A percentile compares a stretch with the other conserved stretches of the same genome.
Conservation (phyloP, 2,113 vertebrate species). For the Misgurnus mizolepis region DNA sequence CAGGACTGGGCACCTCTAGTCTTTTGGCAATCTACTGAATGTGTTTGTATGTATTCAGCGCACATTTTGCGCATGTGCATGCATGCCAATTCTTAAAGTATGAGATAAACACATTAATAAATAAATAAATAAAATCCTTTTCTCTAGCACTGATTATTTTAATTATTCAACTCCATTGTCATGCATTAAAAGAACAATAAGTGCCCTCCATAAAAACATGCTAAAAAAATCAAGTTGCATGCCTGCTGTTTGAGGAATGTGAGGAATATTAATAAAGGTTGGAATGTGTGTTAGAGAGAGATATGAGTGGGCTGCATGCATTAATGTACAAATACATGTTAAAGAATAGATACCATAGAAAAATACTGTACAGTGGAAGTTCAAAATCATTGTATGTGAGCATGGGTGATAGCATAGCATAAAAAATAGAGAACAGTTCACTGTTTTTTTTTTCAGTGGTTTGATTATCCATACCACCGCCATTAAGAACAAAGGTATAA, state of each 20-base stretch:
- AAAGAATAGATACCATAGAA: slow-evolving; percentile 13
- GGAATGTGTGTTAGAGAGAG: slow-evolving; percentile 15
- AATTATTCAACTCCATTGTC: slow-evolving; percentile 37
- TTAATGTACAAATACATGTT: slow-evolving; percentile 2
- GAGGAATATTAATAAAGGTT: slow-evolving; percentile 27
- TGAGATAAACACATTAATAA: slow-evolving; percentile 13
- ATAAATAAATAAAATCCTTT: background rate
- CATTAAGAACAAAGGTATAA: background rate
- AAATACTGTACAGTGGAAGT: background rate
- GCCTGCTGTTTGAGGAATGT: slow-evolving; percentile 2
- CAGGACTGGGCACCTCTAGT: no score
- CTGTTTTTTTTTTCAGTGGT: background rate
- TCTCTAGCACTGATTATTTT: slow-evolving; percentile 32
- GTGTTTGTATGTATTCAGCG: background rate
- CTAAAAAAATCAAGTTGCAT: slow-evolving; percentile 19
- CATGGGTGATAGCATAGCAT: background rate
- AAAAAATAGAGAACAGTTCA: background rate
- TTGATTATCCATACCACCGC: background rate
- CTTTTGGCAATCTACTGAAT: no score
- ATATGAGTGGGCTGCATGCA: slow-evolving; percentile 1
- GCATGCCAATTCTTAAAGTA: slow-evolving; percentile 11
- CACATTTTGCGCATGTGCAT: background rate
- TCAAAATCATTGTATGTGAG: background rate
- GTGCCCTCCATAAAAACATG: background rate
- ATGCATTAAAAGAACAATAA: slow-evolving; percentile 23